Base-by-base conservation (phyloP, 2,113 vertebrate genomes). In the Lophura nycthemera region DNA sequence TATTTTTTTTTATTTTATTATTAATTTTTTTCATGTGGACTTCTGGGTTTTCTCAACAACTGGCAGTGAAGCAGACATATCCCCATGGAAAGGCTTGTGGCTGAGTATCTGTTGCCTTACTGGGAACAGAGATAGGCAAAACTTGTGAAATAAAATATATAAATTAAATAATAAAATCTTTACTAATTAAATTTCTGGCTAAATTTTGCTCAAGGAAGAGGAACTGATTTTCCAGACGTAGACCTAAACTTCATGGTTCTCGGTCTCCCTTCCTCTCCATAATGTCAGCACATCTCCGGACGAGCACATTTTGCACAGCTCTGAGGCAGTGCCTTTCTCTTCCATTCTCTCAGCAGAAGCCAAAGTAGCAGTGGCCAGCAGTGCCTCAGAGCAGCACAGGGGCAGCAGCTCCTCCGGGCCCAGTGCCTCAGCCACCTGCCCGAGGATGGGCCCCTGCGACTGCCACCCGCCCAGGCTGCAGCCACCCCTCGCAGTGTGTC, bases 161-260 rank as follows among this genome's bases (percentile, higher is more conserved):
- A 38, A 42, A n/a, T 24, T 27, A 29, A 29, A 52, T 29, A 71
- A 8, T 13, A 27, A 54, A 52, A 25, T 66, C 69, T 65, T 90
- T 93, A 42, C 15, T 78, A 61, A 92, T 78, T 61, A 32, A 34
- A 78, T 95, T 88, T 86, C 47, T 48, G 48, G 79, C 59, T 83
- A 67, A 86, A 88, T 88, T 93, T 86, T 89, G 56, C 43, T 78
- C 52, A 38, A 27, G 54, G 61, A 86, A 72, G n/a, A 91, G 16
- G 11, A 57, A 24, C 69, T 61, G 56, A 43, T 78, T 91, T 91
- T 91, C 69, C 65, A 95, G 38, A 72, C 43, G 54, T 54, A 89
- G 82, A 83, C 57, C 56, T 29, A 45, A 6, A 40, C 34, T 83
- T 91, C 29, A 6, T 40, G 71, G 38, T 57, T 91, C 65, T 83